These are phyloP conservation scores for Chlorospingus flavigularis DNA, from an alignment of 2,797 vertebrate genomes.

Conservation along the genomic window DNA sequence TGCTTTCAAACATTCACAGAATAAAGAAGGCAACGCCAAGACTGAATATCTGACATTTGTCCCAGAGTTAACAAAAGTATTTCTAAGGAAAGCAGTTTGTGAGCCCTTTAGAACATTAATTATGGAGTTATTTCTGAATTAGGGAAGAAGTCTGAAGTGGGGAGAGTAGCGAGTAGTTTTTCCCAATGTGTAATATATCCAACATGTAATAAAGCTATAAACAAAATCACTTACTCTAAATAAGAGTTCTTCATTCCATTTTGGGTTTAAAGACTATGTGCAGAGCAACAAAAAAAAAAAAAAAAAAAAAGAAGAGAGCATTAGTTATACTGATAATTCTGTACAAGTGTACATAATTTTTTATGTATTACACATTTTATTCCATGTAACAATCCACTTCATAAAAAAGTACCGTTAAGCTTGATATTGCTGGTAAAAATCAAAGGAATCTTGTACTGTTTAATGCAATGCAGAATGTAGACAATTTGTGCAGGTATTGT, in stretches of 20 bases:
- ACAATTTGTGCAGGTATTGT: not conserved
- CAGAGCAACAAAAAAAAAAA: not conserved
- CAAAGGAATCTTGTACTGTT: not conserved
- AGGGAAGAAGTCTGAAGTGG: not conserved
- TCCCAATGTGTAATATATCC: not conserved
- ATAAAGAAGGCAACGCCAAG: not conserved
- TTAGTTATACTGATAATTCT: not conserved
- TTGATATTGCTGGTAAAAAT: not conserved
- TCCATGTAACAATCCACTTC: not conserved
- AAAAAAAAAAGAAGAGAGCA: not conserved
- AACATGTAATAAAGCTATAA: not conserved
- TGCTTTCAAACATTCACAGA: not conserved
- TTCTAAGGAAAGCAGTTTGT: not conserved
- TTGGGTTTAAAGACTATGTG: constrained; percentile 88
- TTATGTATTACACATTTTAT: not conserved
- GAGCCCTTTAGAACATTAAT: not conserved
- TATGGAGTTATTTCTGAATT: not conserved
- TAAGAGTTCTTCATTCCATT: constrained; percentile 95
- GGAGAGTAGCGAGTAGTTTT: not conserved
- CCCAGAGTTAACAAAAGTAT: not conserved
- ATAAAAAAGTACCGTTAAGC: not conserved
- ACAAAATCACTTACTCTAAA: constrained; percentile 86
- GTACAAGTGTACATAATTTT: not conserved
- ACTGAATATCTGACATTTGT: not conserved
- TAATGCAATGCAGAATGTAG: not conserved